Evolutionary conservation across 2,888 invertebrate species (phyloP).

Genomic region (Chrysolina oricalcia): DNA sequence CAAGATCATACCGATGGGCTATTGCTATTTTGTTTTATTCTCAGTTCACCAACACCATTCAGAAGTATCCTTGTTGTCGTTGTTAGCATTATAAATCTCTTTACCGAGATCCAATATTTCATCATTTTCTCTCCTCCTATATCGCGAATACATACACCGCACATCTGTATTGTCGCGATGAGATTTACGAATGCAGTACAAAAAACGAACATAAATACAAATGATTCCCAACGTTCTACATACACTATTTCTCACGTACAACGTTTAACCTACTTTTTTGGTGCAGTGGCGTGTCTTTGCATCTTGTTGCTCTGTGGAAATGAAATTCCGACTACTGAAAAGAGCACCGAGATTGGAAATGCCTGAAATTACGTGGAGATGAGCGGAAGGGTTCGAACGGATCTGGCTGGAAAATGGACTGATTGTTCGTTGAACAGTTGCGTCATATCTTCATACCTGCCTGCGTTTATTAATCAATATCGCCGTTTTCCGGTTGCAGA

Average conservation of each 20-base stretch:
- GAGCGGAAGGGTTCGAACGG: not conserved
- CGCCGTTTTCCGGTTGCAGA: not conserved
- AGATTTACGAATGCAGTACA: not conserved
- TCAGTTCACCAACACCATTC: no score
- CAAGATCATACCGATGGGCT: no score
- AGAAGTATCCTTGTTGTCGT: no score
- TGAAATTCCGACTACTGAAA: constrained; percentile 10
- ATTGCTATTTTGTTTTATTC: no score
- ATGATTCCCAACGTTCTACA: not conserved
- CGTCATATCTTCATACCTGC: not conserved
- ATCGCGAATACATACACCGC: not conserved
- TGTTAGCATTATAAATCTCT: no score
- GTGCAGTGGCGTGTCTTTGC: not conserved
- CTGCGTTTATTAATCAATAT: not conserved
- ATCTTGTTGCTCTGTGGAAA: constrained; percentile 17
- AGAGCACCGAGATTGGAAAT: constrained; percentile 20
- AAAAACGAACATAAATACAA: not conserved
- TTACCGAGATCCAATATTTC: not conserved
- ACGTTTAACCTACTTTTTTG: constrained; percentile 10
- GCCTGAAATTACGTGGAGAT: constrained; percentile 15
- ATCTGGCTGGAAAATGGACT: constrained; percentile 5
- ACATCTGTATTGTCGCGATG: not conserved
- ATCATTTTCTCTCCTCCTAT: not conserved
- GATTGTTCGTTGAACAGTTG: constrained; percentile 5
- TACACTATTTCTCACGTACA: not conserved